Percentiles rank a stretch among this genome's conserved stretches.
Conservation (phyloP, 35 echinoderm and acorn worm species). For the Holothuria glaberrima region DNA sequence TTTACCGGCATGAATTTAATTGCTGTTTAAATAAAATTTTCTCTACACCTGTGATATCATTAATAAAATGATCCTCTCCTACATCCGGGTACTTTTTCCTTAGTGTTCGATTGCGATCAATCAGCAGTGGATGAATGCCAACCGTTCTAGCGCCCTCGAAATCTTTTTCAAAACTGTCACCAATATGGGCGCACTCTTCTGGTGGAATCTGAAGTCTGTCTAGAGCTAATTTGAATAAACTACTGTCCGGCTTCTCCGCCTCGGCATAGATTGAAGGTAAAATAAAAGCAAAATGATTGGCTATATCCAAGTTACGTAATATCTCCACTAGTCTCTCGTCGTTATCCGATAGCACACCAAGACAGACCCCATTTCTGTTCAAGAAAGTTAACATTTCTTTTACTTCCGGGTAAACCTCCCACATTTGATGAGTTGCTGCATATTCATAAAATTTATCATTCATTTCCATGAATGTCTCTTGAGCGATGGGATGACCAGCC, state of each 20-base stretch:
- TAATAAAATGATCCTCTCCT: conserved; percentile 58
- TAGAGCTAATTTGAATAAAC: conserved; percentile 77
- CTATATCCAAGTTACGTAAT: conserved; percentile 67
- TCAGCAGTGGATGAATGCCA: conserved; percentile 77
- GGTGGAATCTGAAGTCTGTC: conserved; percentile 62
- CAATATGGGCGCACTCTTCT: conserved; percentile 69
- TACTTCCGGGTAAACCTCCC: conserved; percentile 87
- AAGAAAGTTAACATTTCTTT: conserved; percentile 76
- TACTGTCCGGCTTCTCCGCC: conserved; percentile 69
- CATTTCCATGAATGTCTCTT: conserved; percentile 58
- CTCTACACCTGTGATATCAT: conserved; percentile 74
- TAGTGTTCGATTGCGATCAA: conserved; percentile 69
- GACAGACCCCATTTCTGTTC: conserved; percentile 72
- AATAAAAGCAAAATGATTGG: conserved; percentile 83
- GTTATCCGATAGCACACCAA: conserved; percentile 86
- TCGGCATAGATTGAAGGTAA: conserved; percentile 69
- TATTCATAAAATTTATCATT: conserved; percentile 78
- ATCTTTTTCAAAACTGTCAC: conserved; percentile 80
- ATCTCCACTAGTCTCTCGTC: conserved; percentile 71
- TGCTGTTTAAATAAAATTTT: conserved; percentile 49
- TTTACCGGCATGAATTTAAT: too few species aligned
- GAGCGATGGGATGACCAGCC: conserved; percentile 21
- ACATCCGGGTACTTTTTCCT: conserved; percentile 49
- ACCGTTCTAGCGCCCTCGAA: conserved; percentile 69
- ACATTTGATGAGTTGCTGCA: conserved; percentile 63